These are phyloP conservation scores for Fratercula arctica DNA, from an alignment of 2,797 vertebrate genomes.

Conservation along the genomic window DNA sequence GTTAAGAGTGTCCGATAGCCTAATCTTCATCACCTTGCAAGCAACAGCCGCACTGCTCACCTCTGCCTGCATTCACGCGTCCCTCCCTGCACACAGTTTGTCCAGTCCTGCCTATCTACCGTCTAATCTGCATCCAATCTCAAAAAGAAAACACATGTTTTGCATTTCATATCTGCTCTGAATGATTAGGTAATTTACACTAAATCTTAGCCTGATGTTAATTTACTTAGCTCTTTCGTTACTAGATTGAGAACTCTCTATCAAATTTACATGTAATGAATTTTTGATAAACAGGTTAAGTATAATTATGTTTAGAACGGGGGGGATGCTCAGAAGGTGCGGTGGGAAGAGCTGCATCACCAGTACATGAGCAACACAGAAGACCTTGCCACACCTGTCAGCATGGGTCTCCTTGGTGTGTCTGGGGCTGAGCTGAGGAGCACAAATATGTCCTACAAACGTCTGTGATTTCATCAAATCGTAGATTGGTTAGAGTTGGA, in stretches of 20 bases:
- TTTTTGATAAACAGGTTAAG: not conserved
- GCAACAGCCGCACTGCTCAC: accelerated
- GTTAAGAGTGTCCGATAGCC: too few relatives aligned
- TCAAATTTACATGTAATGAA: not conserved
- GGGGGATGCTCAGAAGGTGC: not conserved
- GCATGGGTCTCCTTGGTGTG: slow-evolving; percentile 63
- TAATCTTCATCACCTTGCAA: accelerated
- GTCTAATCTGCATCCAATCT: not conserved
- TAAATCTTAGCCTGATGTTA: not conserved
- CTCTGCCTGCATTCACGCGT: accelerated
- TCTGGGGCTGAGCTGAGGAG: slow-evolving; percentile 62
- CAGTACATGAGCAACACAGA: not conserved
- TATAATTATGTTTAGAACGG: not conserved
- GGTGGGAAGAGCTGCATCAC: not conserved
- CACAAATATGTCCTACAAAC: slow-evolving; percentile 35
- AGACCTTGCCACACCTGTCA: slow-evolving; percentile 64
- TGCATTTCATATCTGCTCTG: not conserved
- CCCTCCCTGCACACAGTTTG: not conserved
- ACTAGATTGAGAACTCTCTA: not conserved
- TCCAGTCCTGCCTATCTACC: accelerated
- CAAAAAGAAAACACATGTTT: not conserved
- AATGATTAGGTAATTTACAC: not conserved
- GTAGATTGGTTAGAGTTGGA: not conserved
- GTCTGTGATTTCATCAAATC: not conserved
- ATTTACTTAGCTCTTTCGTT: not conserved